Evolutionary conservation across 2,797 vertebrate genomes (phyloP).

Genomic region (Distichodus sexfasciatus): DNA sequence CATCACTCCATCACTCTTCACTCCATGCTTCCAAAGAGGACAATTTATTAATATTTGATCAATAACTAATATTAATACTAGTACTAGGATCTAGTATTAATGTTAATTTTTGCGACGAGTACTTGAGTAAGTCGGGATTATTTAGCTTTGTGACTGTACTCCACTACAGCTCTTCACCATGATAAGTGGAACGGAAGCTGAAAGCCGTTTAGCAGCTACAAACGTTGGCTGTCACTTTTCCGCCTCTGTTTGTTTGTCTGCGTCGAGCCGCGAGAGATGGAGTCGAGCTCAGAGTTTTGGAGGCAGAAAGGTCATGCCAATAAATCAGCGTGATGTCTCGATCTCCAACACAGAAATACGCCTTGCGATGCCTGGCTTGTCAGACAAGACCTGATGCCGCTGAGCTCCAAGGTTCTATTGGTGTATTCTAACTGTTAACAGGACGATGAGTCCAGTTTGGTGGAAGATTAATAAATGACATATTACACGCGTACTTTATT

Average conservation of each 20-base stretch:
- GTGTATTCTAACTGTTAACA: background rate
- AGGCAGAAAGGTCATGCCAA: conserved; percentile 46
- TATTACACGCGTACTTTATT: too few species aligned
- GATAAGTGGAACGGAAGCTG: background rate
- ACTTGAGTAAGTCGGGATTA: too few species aligned
- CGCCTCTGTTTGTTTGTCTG: conserved; percentile 40
- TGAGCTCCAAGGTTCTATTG: conserved; percentile 7
- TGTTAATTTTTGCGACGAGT: too few species aligned
- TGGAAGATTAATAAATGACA: too few species aligned
- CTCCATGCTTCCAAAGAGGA: too few species aligned
- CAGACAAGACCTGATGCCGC: conserved; percentile 7
- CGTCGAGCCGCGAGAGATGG: conserved; percentile 4
- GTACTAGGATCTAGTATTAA: too few species aligned
- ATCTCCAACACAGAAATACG: conserved; percentile 28
- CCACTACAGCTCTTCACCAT: background rate
- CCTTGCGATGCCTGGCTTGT: conserved; percentile 12
- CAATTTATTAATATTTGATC: too few species aligned
- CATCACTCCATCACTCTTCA: conserved; percentile 29
- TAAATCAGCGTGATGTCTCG: conserved; percentile 35
- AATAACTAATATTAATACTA: too few species aligned
- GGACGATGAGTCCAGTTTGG: background rate
- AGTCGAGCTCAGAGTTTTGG: conserved; percentile 33
- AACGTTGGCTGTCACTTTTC: background rate
- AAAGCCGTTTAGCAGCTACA: conserved; percentile 2
- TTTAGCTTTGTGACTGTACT: too few species aligned